Conservation (phyloP, 1,140 invertebrate genomes). For the Catajapyx aquilonaris region DNA sequence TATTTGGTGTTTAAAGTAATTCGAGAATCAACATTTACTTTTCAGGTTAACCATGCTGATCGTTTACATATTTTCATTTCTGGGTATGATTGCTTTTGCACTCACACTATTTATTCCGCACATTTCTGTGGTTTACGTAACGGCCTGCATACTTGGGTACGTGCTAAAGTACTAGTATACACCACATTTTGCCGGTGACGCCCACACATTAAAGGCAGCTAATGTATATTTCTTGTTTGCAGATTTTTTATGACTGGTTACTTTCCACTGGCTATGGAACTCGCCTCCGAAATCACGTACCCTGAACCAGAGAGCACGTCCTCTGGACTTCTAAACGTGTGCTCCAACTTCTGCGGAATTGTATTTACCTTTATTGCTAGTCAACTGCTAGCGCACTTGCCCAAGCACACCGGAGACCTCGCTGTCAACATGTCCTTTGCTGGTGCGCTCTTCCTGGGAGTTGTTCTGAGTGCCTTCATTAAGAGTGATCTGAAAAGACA, state of each 20-base stretch:
- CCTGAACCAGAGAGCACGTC: conserved; percentile 84
- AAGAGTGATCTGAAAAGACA: conserved; percentile 23
- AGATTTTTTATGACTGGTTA: conserved; percentile 96
- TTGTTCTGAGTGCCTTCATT: conserved; percentile 24
- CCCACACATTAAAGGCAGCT: too few species aligned
- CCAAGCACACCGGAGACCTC: too few species aligned
- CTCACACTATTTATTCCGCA: conserved; percentile 45
- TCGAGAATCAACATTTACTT: conserved; percentile 10
- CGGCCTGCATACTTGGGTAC: conserved; percentile 57
- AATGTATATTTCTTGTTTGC: too few species aligned
- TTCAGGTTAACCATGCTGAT: conserved; percentile 64
- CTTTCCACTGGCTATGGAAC: conserved; percentile 82
- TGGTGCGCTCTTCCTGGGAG: conserved; percentile 20
- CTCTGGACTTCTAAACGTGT: conserved; percentile 73
- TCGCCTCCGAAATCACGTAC: conserved; percentile 83
- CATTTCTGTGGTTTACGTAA: conserved; percentile 55
- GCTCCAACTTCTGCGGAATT: too few species aligned
- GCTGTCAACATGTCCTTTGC: too few species aligned
- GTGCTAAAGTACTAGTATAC: too few species aligned
- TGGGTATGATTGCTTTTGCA: conserved; percentile 73
- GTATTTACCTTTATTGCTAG: too few species aligned
- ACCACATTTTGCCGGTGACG: too few species aligned
- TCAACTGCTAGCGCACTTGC: too few species aligned
- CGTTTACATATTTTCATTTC: conserved; percentile 61
- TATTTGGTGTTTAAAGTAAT: neutral